Evolutionary conservation across 2,797 vertebrate species (phyloP).

Genomic region (Gadopsis marmoratus): DNA sequence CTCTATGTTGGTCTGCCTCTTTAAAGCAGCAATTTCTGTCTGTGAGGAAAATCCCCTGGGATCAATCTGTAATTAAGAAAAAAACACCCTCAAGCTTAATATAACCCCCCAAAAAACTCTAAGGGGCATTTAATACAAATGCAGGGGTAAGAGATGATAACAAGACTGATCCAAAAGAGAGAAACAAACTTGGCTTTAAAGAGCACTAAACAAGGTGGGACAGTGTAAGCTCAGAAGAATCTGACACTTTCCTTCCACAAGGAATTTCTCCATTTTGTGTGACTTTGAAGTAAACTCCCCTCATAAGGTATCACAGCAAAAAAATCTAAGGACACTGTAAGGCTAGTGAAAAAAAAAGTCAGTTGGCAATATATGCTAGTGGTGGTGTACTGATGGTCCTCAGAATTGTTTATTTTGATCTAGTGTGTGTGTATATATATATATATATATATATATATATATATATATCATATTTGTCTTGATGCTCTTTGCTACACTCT

Average conservation of each 20-base stretch:
- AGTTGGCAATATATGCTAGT: background rate
- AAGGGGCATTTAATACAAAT: constrained; percentile 37
- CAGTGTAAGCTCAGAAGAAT: constrained; percentile 34
- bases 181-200: constrained; percentile 21
- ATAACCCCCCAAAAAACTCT: constrained; percentile 23
- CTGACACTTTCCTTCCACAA: constrained; percentile 24
- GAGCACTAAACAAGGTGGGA: constrained; percentile 35
- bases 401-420: background rate
- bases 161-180: constrained; percentile 21
- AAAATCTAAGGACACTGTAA: background rate
- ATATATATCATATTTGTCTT: too few species aligned
- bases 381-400: background rate
- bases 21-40: constrained; percentile 54
- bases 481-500: background rate
- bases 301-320: constrained; percentile 23
- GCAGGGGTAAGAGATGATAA: constrained; percentile 32
- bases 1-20: constrained; percentile 49
- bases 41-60: constrained; percentile 55
- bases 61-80: constrained; percentile 68
- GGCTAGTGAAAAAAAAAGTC: background rate
- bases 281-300: constrained; percentile 37
- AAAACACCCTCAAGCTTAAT: constrained; percentile 43
- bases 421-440: background rate
- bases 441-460: too few species aligned
- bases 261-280: constrained; percentile 47